Base-by-base conservation (phyloP, 2,113 vertebrate species). In the Psittacula cyanocephala region DNA sequence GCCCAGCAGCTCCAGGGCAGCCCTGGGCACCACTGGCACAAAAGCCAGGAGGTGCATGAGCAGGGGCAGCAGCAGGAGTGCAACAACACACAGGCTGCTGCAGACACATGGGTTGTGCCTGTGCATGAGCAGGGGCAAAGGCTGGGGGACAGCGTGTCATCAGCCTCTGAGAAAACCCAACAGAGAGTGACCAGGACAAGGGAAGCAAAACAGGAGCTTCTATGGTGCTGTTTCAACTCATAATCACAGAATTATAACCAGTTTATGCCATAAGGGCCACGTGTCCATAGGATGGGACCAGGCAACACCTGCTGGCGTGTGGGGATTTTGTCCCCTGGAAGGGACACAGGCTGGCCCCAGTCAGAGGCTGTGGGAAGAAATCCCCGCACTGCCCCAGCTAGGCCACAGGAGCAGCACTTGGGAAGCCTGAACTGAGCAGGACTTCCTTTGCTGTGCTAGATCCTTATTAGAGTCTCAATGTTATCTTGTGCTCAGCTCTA, bases 41-140 rank as follows among this genome's bases (percentile, higher is more conserved):
- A n/a, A n/a, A 27, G 19, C 13, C 3, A 0, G 57, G 49, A 27
- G 19, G 16, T n/a, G 57, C 44, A 52, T 11, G 68, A 13, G 39
- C 37, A 15, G 2, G 10, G 4, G 63, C 25, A 1, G 62, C 37
- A 5, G 31, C 31, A 28, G 33, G 47, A 46, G 17, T 9, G 31
- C 11, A 4, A 37, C 10, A 9, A 6, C 4, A 0, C 8, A 1
- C 11, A 2, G 17, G 29, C 64, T 35, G 47, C 63, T 29, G 39
- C 4, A 0, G n/a, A 6, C 20, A 23, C 1, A 1, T 29, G 1
- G 1, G 9, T 10, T 6, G 23, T 43, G 31, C 35, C 33, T 9
- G 24, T 1, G 29, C 9, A 3, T 6, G 15, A 62, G 46, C 35
- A 11, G 16, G 17, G 50, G 3, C 62, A 31, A 0, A 1, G 41